These are phyloP conservation scores for Poecilobothrus nobilitatus DNA, from an alignment of 2,888 invertebrate species.

Conservation along the genomic window DNA sequence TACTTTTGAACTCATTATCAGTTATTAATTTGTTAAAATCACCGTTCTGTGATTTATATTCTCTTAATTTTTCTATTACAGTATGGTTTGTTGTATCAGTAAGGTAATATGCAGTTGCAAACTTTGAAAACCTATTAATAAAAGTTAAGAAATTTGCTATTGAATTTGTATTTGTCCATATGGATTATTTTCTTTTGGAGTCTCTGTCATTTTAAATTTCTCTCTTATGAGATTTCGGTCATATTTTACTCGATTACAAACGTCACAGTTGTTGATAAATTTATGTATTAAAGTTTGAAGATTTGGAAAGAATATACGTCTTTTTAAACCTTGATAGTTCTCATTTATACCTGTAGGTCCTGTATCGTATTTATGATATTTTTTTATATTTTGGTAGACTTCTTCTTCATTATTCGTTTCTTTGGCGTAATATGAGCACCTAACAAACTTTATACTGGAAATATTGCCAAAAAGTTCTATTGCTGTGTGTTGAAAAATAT, in stretches of 20 bases:
- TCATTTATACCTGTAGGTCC: conserved; percentile 9
- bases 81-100: conserved; percentile 22
- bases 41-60: too few relatives aligned
- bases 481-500: conserved; percentile 13
- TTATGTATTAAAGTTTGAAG: conserved; percentile 4
- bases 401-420: conserved; percentile 11
- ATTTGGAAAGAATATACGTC: background rate
- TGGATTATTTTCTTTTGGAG: conserved; percentile 16
- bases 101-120: conserved; percentile 20
- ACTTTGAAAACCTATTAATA: conserved; percentile 23
- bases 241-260: conserved; percentile 14
- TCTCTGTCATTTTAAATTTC: conserved; percentile 5
- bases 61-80: conserved; percentile 20
- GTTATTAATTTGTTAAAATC: too few relatives aligned
- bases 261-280: conserved; percentile 14
- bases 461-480: conserved; percentile 10
- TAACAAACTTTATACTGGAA: conserved; percentile 7
- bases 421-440: conserved; percentile 7
- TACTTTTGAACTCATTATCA: too few relatives aligned
- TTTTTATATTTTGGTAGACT: conserved; percentile 7
- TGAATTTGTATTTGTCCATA: conserved; percentile 11
- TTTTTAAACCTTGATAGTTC: conserved; percentile 9
- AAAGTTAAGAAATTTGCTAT: too few relatives aligned
- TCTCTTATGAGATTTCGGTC: conserved; percentile 10
- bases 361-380: conserved; percentile 13